These are phyloP conservation scores for Gorsachius magnificus DNA, from an alignment of 2,797 vertebrate species.

Conservation along the genomic window DNA sequence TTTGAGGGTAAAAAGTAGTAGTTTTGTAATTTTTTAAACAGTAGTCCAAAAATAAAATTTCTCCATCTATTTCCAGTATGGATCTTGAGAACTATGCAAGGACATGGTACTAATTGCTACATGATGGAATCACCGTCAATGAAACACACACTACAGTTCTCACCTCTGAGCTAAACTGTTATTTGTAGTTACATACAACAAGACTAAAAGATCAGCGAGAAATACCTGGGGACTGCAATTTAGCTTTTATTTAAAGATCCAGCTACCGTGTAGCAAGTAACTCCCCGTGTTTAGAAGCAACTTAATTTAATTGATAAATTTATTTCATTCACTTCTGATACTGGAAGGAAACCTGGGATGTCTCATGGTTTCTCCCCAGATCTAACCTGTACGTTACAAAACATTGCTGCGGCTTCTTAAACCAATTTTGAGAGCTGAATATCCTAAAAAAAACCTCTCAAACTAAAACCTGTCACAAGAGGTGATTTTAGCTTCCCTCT, in stretches of 20 bases:
- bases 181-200: constrained; percentile 48
- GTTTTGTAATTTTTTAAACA: background rate
- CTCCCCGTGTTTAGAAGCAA: constrained; percentile 34
- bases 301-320: constrained; percentile 5
- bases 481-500: constrained; percentile 1
- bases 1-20: constrained; percentile 1
- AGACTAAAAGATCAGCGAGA: constrained; percentile 40
- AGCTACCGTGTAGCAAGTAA: background rate
- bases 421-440: constrained; percentile 39
- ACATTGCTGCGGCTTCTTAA: background rate
- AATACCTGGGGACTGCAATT: background rate
- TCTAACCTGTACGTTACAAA: background rate
- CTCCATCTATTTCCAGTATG: constrained; percentile 41
- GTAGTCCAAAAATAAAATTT: constrained; percentile 59
- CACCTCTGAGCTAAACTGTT: constrained; percentile 49
- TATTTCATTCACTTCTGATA: constrained; percentile 23
- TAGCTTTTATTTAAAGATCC: constrained; percentile 11
- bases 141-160: constrained; percentile 55
- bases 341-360: background rate
- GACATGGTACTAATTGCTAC: constrained; percentile 57
- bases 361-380: background rate
- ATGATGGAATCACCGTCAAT: constrained; percentile 39
- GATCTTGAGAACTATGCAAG: constrained; percentile 53
- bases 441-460: constrained; percentile 29
- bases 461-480: constrained; percentile 32